Conservation (phyloP, 2,113 vertebrate genomes). For the Brachypteracias leptosomus region DNA sequence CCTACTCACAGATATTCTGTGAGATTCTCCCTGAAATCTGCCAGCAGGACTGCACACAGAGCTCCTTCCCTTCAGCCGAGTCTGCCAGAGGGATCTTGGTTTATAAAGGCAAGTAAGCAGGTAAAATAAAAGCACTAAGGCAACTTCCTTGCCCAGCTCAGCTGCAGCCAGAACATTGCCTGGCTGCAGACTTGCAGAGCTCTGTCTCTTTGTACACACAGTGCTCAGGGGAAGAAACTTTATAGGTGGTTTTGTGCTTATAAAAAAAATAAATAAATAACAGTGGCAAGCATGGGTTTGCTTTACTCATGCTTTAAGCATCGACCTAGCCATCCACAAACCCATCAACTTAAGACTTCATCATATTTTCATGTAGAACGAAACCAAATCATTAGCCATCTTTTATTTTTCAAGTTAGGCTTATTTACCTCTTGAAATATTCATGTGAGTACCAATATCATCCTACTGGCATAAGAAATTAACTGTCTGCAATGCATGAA, state of each 20-base stretch:
- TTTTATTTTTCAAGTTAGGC: neutral
- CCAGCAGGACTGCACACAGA: fast-evolving
- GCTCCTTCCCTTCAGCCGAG: neutral
- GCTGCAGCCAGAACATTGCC: neutral
- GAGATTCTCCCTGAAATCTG: neutral
- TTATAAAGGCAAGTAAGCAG: neutral
- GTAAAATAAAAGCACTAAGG: neutral
- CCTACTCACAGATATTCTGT: neutral
- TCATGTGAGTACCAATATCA: neutral
- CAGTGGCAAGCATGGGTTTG: fast-evolving
- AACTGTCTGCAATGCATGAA: neutral
- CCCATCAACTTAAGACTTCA: neutral
- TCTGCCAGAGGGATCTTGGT: neutral
- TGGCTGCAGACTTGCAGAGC: neutral
- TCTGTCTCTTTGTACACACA: neutral
- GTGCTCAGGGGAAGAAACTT: neutral
- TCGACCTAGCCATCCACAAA: neutral
- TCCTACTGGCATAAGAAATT: neutral
- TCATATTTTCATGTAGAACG: neutral
- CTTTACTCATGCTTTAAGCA: neutral
- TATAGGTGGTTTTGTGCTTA: neutral
- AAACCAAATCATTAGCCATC: neutral
- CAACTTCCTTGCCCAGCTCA: neutral
- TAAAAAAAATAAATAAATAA: neutral
- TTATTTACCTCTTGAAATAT: neutral